Percentiles rank a stretch among this genome's conserved stretches.
These are phyloP conservation scores for Leucophenga montana DNA, from an alignment of 2,888 invertebrate species.

Conservation along the genomic window DNA sequence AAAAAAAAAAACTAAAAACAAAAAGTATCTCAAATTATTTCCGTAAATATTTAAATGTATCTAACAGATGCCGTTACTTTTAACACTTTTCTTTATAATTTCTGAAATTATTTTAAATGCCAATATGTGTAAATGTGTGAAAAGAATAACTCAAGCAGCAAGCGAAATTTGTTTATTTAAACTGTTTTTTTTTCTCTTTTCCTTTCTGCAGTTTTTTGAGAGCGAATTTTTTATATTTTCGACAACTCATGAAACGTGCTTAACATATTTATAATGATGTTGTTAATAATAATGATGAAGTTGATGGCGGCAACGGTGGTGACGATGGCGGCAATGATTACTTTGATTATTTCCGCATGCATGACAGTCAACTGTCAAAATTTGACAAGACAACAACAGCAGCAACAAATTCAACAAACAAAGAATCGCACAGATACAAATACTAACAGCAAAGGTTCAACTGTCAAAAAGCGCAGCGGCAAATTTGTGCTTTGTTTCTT, in stretches of 20 bases:
- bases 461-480: slow-evolving; percentile 52
- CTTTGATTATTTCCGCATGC: slow-evolving; percentile 55
- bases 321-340: slow-evolving; percentile 41
- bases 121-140: slow-evolving; percentile 8
- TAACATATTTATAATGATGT: slow-evolving; percentile 11
- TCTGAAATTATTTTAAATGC: neutral
- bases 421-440: slow-evolving; percentile 34
- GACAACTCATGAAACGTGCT: neutral
- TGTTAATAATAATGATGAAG: neutral
- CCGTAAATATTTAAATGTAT: slow-evolving; percentile 18
- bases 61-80: slow-evolving; percentile 54
- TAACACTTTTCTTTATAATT: slow-evolving; percentile 43
- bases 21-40: slow-evolving; percentile 37
- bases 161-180: neutral
- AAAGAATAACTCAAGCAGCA: neutral
- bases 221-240: neutral
- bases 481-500: slow-evolving; percentile 27
- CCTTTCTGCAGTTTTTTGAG: slow-evolving; percentile 5
- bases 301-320: neutral
- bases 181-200: no score
- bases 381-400: slow-evolving; percentile 26
- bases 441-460: slow-evolving; percentile 38
- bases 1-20: neutral
- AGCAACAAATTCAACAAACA: slow-evolving; percentile 34
- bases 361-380: slow-evolving; percentile 34